Evolutionary conservation across 1,140 invertebrate species (phyloP), one percentile per base, ranked within the genome.

Genomic region (Gonatopus flavifemur): DNA sequence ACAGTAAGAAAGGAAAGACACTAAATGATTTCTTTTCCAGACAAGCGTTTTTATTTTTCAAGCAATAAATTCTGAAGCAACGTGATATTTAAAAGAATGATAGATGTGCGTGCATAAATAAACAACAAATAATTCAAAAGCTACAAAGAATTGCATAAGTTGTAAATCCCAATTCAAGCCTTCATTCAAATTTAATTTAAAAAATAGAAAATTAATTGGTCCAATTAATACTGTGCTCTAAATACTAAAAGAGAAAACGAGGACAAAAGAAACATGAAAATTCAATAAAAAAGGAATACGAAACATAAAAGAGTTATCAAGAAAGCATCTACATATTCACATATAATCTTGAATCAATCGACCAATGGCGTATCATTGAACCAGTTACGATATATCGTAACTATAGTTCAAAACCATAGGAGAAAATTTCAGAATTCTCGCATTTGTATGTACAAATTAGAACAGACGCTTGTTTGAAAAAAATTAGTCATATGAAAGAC

Each of bases 401-500:
- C 15, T 30, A n/a, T 22, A 8, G 20, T 15, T n/a, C 3, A 35
- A 10, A 5, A 25, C 5, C 32, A 33, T 2, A 28, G 18, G 16
- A 37, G 16, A 19, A 44, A 2, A 13, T 38, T 22, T 67, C 38
- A 74, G 57, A 71, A 67, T 47, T 74, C 69, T 28, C 68, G 62
- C 66, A 74, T 68, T 47, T 71, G 72, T 55, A 72, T 57, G 33
- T 67, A 69, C 24, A 72, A 46, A 52, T 75, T 73, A 2, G 72
- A 65, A 41, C 65, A 67, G 18, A 64, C 40, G 37, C 67, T 69
- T 15, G 60, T 56, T 55, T 74, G 67, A 47, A 70, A 70, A 13
- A 67, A 39, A 60, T 72, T 72, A 49, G 66, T 70, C 57, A 69
- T 66, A 37, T 64, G 66, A 42, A 73, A 69, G 32, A 62, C 49